These are phyloP conservation scores for Corynorhinus townsendii DNA, from an alignment of 2,113 vertebrate species.

Conservation along the genomic window DNA sequence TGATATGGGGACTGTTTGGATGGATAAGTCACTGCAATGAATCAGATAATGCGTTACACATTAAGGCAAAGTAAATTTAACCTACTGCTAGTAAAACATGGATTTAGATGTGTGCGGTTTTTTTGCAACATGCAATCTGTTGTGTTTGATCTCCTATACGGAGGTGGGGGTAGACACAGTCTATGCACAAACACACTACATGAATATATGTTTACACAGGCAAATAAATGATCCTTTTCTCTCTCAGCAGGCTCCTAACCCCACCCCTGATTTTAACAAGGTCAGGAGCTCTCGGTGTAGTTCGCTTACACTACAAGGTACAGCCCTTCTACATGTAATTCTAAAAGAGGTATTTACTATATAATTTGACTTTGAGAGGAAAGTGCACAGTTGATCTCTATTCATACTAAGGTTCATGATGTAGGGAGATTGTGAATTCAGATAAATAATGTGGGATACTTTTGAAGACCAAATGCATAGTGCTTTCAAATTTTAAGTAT, in stretches of 20 bases:
- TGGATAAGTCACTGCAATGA: constrained; percentile 39
- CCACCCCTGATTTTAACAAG: not conserved
- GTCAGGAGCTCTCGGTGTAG: not conserved
- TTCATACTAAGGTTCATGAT: not conserved
- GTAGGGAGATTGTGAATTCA: not conserved
- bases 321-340: not conserved
- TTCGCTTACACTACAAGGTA: not conserved
- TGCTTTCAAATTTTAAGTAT: not conserved
- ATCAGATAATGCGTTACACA: constrained; percentile 28
- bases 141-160: constrained; percentile 52
- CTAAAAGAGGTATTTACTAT: not conserved
- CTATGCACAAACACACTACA: constrained; percentile 14
- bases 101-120: constrained; percentile 55
- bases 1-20: constrained; percentile 18
- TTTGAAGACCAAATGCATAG: not conserved
- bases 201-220: constrained; percentile 33
- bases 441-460: not conserved
- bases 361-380: not conserved
- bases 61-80: constrained; percentile 52
- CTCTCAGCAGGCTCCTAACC: not conserved
- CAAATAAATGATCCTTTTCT: constrained; percentile 56
- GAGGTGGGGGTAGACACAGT: not conserved
- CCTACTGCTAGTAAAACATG: constrained; percentile 35
- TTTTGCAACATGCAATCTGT: constrained; percentile 58
- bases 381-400: not conserved